Evolutionary conservation across 2,113 vertebrate species (phyloP), one percentile per base, ranked within the genome.

Genomic region (Dolichotis patagonum): DNA sequence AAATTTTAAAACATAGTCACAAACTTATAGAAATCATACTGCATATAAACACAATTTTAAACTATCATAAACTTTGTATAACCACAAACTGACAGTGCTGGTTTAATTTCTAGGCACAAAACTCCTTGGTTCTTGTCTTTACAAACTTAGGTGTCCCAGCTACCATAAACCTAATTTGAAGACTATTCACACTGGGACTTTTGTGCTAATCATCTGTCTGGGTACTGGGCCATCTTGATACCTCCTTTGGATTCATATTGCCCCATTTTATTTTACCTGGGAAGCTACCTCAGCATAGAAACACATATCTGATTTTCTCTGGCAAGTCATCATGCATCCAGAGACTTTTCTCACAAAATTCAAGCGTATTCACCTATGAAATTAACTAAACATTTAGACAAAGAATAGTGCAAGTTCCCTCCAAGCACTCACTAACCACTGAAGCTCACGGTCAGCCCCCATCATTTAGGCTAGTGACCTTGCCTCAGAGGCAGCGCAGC

Each of bases 31-130:
- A 81, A 89, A 94, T 16, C 30, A 41, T 60, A 26, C 7, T 80
- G 56, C 84, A 91, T 80, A 2, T 17, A 60, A 81, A 19, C 28
- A 81, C 62, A 90, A 77, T 87, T 93, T 97, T 81, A 41, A 92
- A 63, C 30, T 12, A 8, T 63, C 62, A 43, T 52, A 75, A 89
- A 81, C 46, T 81, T 71, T 19, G 58, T 90, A 78, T 90, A 78
- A 96, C 85, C 85, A 97, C 81, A 88, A 32, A 60, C 20, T 82
- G 22, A 75, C 32, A 60, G 86, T 43, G 41, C 46, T 93, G 41
- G 30, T 49, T 89, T 89, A 69, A 78, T 83, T 93, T 95, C 41
- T 65, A 7, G 63, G 17, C n/a, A 60, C 7, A 58, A 1, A 58
- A 56, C 41, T 7, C 30, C 56, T 43, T 58, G 32, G 13, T 56